A percentile compares a stretch with the other conserved stretches of the same genome.
These are phyloP conservation scores for Cossypha caffra DNA, from an alignment of 2,797 vertebrate species.

Conservation along the genomic window DNA sequence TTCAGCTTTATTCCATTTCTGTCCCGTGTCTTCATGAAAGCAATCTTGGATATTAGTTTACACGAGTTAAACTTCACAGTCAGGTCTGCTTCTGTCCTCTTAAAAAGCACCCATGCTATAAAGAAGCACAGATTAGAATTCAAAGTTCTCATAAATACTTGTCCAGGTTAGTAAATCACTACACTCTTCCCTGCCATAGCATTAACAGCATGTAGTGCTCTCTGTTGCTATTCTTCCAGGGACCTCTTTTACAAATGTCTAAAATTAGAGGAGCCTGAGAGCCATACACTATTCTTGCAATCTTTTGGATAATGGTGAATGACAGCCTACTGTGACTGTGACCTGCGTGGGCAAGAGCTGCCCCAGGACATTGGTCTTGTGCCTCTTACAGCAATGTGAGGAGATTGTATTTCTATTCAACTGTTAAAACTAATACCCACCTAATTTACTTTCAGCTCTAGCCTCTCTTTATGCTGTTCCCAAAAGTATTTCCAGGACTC, in stretches of 20 bases:
- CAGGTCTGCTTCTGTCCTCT: not conserved
- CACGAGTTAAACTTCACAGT: not conserved
- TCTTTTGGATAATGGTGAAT: not conserved
- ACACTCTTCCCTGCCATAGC: not conserved
- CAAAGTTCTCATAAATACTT: not conserved
- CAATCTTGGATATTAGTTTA: not conserved
- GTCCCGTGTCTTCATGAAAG: not conserved
- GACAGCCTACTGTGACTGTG: not conserved
- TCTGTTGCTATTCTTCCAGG: not conserved
- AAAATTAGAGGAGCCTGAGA: not conserved
- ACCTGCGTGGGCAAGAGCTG: not conserved
- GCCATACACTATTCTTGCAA: not conserved
- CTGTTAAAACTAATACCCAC: not conserved
- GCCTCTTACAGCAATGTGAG: not conserved
- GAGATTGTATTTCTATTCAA: not conserved
- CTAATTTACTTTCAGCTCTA: not conserved
- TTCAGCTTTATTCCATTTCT: not conserved
- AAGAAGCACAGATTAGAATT: not conserved
- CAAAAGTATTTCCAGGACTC: not conserved
- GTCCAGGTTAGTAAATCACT: not conserved
- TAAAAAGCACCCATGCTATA: not conserved
- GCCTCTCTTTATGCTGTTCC: not conserved
- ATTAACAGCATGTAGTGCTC: not conserved
- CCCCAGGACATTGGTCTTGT: not conserved
- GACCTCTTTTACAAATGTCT: not conserved